phyloP scores from a whole-genome alignment of 2,797 vertebrate genomes.

The Rhabdomys pumilio region DNA sequence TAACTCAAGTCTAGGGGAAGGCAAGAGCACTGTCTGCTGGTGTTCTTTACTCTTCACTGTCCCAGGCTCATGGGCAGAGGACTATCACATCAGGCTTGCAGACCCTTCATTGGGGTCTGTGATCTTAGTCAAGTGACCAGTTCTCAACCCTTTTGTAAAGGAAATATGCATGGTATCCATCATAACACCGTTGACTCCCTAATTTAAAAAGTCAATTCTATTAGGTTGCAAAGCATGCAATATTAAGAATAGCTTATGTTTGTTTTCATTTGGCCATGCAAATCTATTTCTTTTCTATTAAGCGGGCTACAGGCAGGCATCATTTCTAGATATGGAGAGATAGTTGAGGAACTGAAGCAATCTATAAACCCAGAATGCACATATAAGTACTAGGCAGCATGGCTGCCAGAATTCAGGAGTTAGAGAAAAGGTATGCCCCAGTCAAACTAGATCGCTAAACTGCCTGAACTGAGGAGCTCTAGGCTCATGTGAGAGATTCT shows the following conservation, averaged over 20 bases:
- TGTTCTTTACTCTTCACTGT: not conserved
- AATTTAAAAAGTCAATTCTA: not conserved
- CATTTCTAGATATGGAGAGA: not conserved
- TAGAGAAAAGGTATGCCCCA: not conserved
- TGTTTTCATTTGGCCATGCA: not conserved
- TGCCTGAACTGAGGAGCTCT: not conserved
- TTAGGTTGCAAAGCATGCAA: not conserved
- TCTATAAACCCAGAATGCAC: not conserved
- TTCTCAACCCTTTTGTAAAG: not conserved
- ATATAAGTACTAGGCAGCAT: too few species aligned
- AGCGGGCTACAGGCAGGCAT: not conserved
- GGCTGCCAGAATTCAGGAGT: not conserved
- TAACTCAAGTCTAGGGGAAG: rapidly evolving
- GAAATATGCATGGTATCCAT: not conserved
- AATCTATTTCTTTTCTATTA: not conserved
- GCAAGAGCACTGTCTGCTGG: not conserved
- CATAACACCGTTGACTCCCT: not conserved
- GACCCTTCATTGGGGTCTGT: not conserved
- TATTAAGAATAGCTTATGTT: slow-evolving; percentile 9
- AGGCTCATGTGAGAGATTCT: not conserved
- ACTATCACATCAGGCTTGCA: not conserved
- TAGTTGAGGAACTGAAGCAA: too few species aligned
- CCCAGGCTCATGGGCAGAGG: not conserved
- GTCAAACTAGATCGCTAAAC: not conserved
- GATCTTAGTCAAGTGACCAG: not conserved